These are phyloP conservation scores for Microplitis manilae DNA, from an alignment of 2,888 invertebrate genomes.

Conservation along the genomic window DNA sequence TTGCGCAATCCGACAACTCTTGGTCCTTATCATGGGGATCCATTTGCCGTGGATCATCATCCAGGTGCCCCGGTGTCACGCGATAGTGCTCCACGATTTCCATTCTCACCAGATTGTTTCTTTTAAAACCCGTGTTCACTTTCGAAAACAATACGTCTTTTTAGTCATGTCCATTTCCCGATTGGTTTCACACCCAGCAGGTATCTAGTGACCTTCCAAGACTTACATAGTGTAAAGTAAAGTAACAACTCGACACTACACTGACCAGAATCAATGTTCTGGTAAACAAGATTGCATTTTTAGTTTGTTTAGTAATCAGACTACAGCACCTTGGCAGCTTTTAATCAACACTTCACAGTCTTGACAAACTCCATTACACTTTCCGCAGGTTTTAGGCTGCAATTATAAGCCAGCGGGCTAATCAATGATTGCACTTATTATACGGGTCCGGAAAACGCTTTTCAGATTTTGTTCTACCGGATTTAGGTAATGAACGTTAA, in stretches of 20 bases:
- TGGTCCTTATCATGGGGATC: conserved; percentile 49
- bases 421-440: no score
- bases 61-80: conserved; percentile 45
- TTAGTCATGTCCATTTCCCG: conserved; percentile 9
- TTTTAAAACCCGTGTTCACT: conserved; percentile 12
- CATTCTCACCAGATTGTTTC: conserved; percentile 41
- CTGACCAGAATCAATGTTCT: neutral
- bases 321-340: no score
- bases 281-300: neutral
- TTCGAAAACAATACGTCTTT: conserved; percentile 9
- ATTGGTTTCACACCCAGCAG: neutral
- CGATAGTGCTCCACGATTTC: conserved; percentile 51
- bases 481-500: conserved; percentile 8
- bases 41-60: conserved; percentile 50
- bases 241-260: neutral
- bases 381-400: no score
- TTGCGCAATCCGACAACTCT: conserved; percentile 66
- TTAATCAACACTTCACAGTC: neutral
- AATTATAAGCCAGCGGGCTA: no score
- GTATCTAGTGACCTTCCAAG: no score
- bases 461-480: no score
- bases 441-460: no score
- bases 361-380: neutral
- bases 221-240: no score
- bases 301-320: no score